Base-by-base conservation (phyloP, 1,140 invertebrate species). In the Anadara kagoshimensis region DNA sequence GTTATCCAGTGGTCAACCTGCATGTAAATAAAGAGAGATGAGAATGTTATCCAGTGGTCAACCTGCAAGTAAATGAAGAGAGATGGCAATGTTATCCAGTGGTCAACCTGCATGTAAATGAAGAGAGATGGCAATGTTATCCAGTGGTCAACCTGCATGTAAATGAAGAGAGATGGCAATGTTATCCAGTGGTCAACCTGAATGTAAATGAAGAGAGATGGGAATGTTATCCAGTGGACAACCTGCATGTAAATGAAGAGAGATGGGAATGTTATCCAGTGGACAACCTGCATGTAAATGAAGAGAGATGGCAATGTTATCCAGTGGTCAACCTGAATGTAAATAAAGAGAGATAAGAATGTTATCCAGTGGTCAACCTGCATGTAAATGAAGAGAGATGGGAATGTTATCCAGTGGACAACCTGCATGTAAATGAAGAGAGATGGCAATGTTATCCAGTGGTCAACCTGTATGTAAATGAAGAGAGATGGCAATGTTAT, bases 1-100 rank as follows among this genome's bases (percentile, higher is more conserved):
- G 93, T 94, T 5, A 98, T 86, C 96, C 96, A 98, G 84, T 97
- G 95, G 87, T 98, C 96, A 76, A 97, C 93, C 90, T 95, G 67
- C 51, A 69, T 26, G 44, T 43, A 57, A 49, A n/a, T 14, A 45
- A 68, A 45, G 14, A 24, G 1, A 66, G 89, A 85, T 66, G 93
- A 92, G 87, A 95, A 96, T 1, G 93, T 94, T 5, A 98, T 86
- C 96, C 96, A 98, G 84, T 97, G 95, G 87, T 98, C 96, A 76
- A 97, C 93, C 90, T 95, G 67, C 51, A 69, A 14, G 44, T 43
- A 57, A 49, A n/a, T 14, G 36, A 68, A 45, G 14, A 24, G 1
- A 66, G 89, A 85, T 66, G 93, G 92, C 87, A 95, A 96, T 1
- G 93, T 94, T 5, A 98, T 86, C 96, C 96, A 98, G 84, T 97